Evolutionary conservation across 2,797 vertebrate species (phyloP).

Genomic region (Catharus ustulatus): DNA sequence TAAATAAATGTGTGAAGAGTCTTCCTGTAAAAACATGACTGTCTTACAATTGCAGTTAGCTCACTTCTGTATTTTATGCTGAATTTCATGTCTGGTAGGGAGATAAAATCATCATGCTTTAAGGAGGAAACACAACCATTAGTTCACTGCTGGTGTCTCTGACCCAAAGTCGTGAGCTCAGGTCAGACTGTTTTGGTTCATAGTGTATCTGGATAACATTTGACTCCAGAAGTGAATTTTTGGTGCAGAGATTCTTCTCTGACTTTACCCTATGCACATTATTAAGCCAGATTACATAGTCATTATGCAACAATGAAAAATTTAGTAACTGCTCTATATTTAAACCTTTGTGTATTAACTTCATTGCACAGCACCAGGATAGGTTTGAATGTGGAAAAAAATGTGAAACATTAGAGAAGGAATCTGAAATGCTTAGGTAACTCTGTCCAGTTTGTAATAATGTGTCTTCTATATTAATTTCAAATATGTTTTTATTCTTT

Average conservation of each 20-base stretch:
- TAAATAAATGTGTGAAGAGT: conserved; percentile 48
- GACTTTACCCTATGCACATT: not conserved
- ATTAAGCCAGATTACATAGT: conserved; percentile 28
- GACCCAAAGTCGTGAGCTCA: not conserved
- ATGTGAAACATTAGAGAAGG: not conserved
- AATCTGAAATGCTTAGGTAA: not conserved
- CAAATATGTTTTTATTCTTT: not conserved
- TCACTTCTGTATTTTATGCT: conserved; percentile 27
- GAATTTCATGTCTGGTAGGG: not conserved
- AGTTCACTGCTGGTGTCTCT: not conserved
- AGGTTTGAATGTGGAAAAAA: not conserved
- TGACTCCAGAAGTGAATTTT: not conserved
- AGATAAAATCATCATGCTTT: not conserved
- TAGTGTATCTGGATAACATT: not conserved
- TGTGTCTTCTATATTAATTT: not conserved
- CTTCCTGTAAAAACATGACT: not conserved
- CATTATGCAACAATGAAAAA: conserved; percentile 40
- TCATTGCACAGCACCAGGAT: not conserved
- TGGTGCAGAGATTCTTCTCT: not conserved
- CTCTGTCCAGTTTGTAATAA: not conserved
- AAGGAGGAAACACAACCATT: not conserved
- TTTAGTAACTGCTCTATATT: conserved; percentile 43
- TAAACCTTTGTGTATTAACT: conserved; percentile 45
- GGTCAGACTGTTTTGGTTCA: not conserved
- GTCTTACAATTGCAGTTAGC: not conserved